Conservation (phyloP, 2,113 vertebrate species). For the Vidua chalybeata region DNA sequence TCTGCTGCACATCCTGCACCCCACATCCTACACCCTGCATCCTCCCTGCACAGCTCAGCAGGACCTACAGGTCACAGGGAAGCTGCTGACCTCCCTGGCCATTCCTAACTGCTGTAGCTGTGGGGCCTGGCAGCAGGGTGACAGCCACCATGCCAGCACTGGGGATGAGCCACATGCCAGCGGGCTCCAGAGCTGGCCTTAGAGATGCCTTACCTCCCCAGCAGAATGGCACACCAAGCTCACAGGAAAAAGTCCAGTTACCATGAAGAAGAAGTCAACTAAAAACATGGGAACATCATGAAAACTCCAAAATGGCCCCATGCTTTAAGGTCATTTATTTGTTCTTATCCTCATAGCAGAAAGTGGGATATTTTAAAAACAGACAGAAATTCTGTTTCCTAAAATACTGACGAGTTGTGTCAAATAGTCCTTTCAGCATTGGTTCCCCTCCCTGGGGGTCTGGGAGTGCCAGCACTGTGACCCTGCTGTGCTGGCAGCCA, state of each 20-base stretch:
- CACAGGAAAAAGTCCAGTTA: not conserved
- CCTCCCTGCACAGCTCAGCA: no score
- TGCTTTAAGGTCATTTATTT: not conserved
- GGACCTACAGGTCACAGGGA: not conserved
- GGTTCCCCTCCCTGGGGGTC: not conserved
- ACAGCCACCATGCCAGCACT: not conserved
- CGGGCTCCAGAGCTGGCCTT: not conserved
- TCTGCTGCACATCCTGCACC: not conserved
- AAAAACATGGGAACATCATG: not conserved
- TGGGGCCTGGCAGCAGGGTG: not conserved
- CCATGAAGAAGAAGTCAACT: not conserved
- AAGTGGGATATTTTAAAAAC: not conserved
- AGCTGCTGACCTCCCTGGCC: not conserved
- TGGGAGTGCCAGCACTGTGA: not conserved
- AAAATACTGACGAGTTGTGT: not conserved
- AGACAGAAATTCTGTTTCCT: not conserved
- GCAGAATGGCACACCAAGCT: rapidly evolving
- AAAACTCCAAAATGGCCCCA: not conserved
- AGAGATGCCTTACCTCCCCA: not conserved
- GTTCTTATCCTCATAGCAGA: not conserved
- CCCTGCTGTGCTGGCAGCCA: not conserved
- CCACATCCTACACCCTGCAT: not conserved
- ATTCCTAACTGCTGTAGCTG: rapidly evolving
- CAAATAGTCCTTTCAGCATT: rapidly evolving
- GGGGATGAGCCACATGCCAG: no score